Evolutionary conservation across 2,888 invertebrate genomes (phyloP), one percentile per base, ranked within the genome.

Genomic region (Actias luna): DNA sequence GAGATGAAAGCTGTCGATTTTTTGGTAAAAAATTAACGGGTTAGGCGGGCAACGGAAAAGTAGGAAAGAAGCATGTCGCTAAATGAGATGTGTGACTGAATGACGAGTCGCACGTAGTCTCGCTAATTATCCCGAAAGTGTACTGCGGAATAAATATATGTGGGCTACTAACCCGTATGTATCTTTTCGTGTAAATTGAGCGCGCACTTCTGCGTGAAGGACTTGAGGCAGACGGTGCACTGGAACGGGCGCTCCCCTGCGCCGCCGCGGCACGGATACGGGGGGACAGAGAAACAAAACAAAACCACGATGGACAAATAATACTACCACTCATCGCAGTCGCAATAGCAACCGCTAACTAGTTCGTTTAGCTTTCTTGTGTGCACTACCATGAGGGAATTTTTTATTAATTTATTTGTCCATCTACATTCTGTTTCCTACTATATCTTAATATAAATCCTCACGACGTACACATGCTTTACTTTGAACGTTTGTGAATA

Each of bases 151-250:
- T 86, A 87, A 84, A 87, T 82, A 85, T 87, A 91, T 90, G 88
- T 93, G 93, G 93, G 93, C 92, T 93, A 93, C 93, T 93, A 89
- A 93, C 93, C 93, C 93, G 93, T 93, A 92, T 93, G 93, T 93
- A 93, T 93, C 84, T 93, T 93, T 93, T 93, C 93, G 93, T 93
- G 93, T 92, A 93, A 93, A 91, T 93, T 93, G 92, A 93, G 93
- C 88, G 93, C 93, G 92, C 93, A 93, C 93, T 93, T 93, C 93
- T 93, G 93, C 89, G 93, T 93, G 93, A 93, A 93, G 89, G 93
- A 93, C 93, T 93, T 93, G 93, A 93, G 93, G 92, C 93, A 93
- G 93, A 92, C 93, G 92, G 91, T 92, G 93, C 93, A 93, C 92
- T 93, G 93, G 93, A 93, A 93, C 88, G 93, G 93, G 83, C 93